Base-by-base conservation (phyloP, 2,888 invertebrate genomes). In the Eurois occulta region DNA sequence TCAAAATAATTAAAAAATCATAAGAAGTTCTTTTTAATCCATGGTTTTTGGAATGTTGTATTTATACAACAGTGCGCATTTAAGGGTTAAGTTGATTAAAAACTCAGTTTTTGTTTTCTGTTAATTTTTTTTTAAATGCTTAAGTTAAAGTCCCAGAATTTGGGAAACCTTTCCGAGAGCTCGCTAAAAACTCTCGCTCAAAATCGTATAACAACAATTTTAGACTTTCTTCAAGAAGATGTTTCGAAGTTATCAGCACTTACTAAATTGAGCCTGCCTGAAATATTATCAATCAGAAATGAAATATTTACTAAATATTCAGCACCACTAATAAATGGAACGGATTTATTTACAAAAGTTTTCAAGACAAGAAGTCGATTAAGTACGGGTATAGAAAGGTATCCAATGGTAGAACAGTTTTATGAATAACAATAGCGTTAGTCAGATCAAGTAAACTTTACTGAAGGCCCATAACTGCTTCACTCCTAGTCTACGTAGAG, bases 211-310 rank as follows among this genome's bases (percentile, higher is more conserved):
- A 93, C 90, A 80, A 97, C 97, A 18, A 92, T 97, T 62, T 89
- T 96, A 55, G 97, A 98, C 88, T 97, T 98, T 92, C 92, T 98
- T 78, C 92, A 96, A 85, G 96, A 97, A 88, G 97, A 97, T 88
- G 92, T 95, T 28, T 97, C 97, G 79, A 97, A 97, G 86, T 89
- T 98, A 81, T 91, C 95, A 58, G 90, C 90, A 28, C 87, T 97
- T 71, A 96, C 97, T 16, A 96, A 95, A 89, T 92, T 97, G 72
- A 92, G 92, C 69, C 94, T 97, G 83, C 94, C 97, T 89, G 97
- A 97, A 91, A 86, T 95, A 87, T 84, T 95, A 87, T 84, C 90
- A 46, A 89, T 95, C 75, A 93, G 95, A 87, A 94, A 91, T 90
- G 92, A 94, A 84, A 95, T 98, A 86, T 94, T 97, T 84, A 90